A percentile compares a stretch with the other conserved stretches of the same genome.
Evolutionary conservation across 2,113 vertebrate species (phyloP).

Genomic region (Fregetta grallaria): DNA sequence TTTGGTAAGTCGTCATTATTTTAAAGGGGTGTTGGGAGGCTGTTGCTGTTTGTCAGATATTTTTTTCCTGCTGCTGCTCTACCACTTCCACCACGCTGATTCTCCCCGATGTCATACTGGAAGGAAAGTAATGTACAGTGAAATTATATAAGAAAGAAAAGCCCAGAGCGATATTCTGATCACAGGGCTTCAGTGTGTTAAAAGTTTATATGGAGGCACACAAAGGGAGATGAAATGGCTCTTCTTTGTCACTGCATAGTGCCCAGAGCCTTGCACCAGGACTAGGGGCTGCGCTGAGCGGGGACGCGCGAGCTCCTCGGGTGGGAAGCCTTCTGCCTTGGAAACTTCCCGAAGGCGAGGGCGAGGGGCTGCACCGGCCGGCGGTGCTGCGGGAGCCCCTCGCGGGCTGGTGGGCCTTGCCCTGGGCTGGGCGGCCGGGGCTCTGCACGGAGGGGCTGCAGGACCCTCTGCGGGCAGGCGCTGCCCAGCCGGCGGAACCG

Average conservation of each 20-base stretch:
- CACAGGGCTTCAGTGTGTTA: not conserved
- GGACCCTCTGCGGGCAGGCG: not conserved
- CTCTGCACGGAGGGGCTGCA: not conserved
- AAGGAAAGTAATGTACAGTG: not conserved
- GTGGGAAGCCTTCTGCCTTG: not conserved
- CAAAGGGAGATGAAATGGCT: not conserved
- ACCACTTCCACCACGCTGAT: slow-evolving; percentile 41
- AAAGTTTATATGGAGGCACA: not conserved
- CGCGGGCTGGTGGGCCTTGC: too few relatives aligned
- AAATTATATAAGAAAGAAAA: not conserved
- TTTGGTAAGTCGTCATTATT: slow-evolving; percentile 95
- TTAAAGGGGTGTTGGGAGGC: slow-evolving; percentile 72
- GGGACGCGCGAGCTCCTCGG: not conserved
- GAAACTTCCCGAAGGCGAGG: not conserved
- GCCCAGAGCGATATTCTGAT: not conserved
- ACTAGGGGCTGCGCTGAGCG: not conserved
- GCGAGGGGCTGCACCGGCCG: not conserved
- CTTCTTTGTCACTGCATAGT: rapidly evolving
- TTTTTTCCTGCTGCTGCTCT: slow-evolving; percentile 40
- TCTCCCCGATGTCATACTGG: not conserved
- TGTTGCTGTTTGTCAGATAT: slow-evolving; percentile 63
- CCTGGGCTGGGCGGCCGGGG: too few relatives aligned
- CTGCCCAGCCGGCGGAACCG: rapidly evolving
- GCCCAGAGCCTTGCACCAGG: not conserved
- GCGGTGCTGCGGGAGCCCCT: not conserved